These are phyloP conservation scores for Asbolus verrucosus DNA, from an alignment of 1,140 invertebrate species.

Conservation along the genomic window DNA sequence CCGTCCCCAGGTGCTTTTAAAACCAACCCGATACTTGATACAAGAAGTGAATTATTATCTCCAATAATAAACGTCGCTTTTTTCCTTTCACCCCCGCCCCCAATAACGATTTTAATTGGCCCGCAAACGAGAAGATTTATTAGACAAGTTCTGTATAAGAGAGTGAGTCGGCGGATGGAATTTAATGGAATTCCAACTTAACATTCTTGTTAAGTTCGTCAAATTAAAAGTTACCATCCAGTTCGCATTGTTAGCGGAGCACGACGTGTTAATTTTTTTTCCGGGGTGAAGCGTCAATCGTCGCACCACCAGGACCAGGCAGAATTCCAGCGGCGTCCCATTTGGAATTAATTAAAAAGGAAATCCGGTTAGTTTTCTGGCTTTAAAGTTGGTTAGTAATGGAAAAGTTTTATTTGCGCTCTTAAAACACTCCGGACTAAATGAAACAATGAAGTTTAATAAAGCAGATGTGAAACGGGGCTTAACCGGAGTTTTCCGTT, in stretches of 20 bases:
- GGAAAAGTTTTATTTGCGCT: no score
- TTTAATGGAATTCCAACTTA: slow-evolving; percentile 25
- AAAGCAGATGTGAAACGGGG: neutral
- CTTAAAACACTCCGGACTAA: neutral
- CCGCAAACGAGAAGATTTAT: slow-evolving; percentile 29
- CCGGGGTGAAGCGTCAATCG: neutral
- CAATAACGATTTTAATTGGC: slow-evolving; percentile 28
- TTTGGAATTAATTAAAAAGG: no score
- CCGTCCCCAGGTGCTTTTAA: neutral
- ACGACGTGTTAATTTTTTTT: neutral
- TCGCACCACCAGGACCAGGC: no score
- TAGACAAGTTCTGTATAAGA: slow-evolving; percentile 9
- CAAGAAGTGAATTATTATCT: slow-evolving; percentile 17
- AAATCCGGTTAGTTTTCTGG: no score
- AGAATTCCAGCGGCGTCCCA: no score
- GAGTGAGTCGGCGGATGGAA: neutral
- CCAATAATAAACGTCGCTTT: neutral
- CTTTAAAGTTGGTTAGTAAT: no score
- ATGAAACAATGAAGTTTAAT: neutral
- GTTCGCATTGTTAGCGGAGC: neutral
- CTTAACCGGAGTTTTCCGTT: no score
- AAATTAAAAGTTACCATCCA: slow-evolving; percentile 24
- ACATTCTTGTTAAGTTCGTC: slow-evolving; percentile 19
- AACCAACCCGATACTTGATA: no score
- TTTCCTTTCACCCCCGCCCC: neutral